Evolutionary conservation across 2,113 vertebrate species (phyloP).

Genomic region (Hiodon alosoides): DNA sequence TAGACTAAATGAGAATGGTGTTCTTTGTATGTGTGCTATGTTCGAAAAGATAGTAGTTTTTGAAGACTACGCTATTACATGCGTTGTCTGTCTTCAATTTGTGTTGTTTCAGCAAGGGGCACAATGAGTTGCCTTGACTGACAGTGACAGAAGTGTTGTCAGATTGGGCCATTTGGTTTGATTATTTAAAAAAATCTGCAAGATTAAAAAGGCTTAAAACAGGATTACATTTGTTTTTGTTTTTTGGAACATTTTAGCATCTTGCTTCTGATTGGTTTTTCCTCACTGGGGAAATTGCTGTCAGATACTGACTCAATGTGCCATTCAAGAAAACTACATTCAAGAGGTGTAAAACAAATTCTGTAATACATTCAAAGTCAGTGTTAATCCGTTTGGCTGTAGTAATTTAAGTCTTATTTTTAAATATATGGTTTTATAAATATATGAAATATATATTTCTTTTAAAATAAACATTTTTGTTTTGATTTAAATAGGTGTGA

Average conservation of each 20-base stretch:
- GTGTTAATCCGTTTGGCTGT: constrained; percentile 32
- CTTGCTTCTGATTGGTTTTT: background rate
- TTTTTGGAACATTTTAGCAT: background rate
- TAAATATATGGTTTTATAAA: constrained; percentile 35
- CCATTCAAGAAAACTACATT: constrained; percentile 33
- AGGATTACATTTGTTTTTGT: no score
- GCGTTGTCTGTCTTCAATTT: background rate
- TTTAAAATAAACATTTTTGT: constrained; percentile 7
- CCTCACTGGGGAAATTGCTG: constrained; percentile 4
- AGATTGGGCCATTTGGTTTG: background rate
- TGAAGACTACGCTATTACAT: no score
- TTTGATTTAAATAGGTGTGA: constrained; percentile 12
- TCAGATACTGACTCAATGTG: constrained; percentile 35
- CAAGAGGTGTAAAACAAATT: constrained; percentile 34
- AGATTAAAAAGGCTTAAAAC: no score
- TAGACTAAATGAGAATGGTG: background rate
- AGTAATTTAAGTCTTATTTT: constrained; percentile 32
- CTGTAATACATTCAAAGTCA: constrained; percentile 24
- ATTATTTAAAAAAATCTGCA: background rate
- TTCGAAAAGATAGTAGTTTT: background rate
- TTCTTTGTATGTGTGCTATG: no score
- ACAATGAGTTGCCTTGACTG: background rate
- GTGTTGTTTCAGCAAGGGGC: background rate
- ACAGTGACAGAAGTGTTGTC: background rate
- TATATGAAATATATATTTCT: constrained; percentile 5